Conservation (phyloP, 2,888 invertebrate genomes). For the Oscheius sp. region DNA sequence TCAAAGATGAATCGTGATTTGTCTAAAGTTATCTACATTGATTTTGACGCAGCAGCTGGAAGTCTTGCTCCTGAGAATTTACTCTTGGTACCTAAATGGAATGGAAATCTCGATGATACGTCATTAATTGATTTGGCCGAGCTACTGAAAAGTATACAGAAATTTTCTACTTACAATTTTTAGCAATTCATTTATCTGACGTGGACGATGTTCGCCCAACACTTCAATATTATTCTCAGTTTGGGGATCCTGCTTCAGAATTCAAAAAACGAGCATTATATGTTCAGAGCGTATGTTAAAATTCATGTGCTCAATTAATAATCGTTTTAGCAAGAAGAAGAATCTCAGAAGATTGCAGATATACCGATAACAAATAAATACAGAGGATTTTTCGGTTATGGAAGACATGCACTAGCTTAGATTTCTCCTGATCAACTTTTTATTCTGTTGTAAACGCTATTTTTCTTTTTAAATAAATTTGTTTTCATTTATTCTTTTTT, state of each 20-base stretch:
- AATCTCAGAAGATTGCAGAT: slow-evolving; percentile 16
- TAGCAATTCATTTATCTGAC: slow-evolving; percentile 88
- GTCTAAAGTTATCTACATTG: slow-evolving; percentile 89
- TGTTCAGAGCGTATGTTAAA: slow-evolving; percentile 50
- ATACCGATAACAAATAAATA: slow-evolving; percentile 56
- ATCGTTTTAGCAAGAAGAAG: background rate
- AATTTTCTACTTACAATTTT: background rate
- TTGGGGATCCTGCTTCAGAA: slow-evolving; percentile 89
- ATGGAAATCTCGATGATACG: slow-evolving; percentile 90
- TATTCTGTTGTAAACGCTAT: background rate
- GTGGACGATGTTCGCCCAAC: slow-evolving; percentile 94
- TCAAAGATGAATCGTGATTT: slow-evolving; percentile 77
- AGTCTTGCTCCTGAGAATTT: slow-evolving; percentile 90
- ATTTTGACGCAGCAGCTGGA: slow-evolving; percentile 89
- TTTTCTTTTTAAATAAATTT: background rate
- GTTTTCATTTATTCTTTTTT: too few species aligned
- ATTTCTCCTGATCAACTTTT: background rate
- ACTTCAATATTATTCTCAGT: slow-evolving; percentile 89
- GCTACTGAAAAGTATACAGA: slow-evolving; percentile 84
- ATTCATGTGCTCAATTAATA: background rate
- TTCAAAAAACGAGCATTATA: slow-evolving; percentile 80
- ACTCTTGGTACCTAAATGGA: slow-evolving; percentile 88
- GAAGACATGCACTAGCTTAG: slow-evolving; percentile 46
- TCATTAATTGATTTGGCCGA: slow-evolving; percentile 88
- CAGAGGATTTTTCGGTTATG: slow-evolving; percentile 64